Conservation (phyloP, 2,113 vertebrate genomes). For the Neolamprologus falcicula region DNA sequence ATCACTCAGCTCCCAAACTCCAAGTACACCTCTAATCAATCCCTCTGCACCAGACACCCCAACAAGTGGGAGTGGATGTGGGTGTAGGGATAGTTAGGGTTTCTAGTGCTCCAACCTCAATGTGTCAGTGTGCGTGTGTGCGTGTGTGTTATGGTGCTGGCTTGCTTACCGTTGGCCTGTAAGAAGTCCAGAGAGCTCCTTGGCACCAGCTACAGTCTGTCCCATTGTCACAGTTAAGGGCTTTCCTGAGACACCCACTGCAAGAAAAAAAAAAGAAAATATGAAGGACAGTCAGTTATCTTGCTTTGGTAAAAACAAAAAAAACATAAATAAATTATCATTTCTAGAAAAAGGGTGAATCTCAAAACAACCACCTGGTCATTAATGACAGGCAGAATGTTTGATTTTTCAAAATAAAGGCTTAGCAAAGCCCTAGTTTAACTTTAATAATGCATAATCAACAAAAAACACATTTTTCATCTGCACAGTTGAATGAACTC, state of each 20-base stretch:
- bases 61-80: neutral
- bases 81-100: conserved; percentile 1
- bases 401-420: neutral
- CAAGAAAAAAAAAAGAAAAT: neutral
- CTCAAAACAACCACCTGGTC: neutral
- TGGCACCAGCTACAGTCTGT: conserved; percentile 72
- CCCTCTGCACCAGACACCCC: conserved; percentile 33
- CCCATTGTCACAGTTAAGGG: conserved; percentile 74
- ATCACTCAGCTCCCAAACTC: conserved; percentile 24
- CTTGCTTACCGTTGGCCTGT: conserved; percentile 78
- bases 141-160: neutral
- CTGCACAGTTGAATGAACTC: neutral
- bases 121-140: neutral
- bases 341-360: neutral
- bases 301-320: neutral
- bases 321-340: neutral
- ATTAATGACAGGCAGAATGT: neutral
- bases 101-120: neutral
- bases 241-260: conserved; percentile 74
- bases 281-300: neutral
- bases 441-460: neutral
- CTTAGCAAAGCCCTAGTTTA: neutral
- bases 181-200: conserved; percentile 86
- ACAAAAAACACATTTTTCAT: neutral
- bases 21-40: conserved; percentile 18